phyloP scores from a whole-genome alignment of 64 coral and sea anemone species.

The Montipora cactus region DNA sequence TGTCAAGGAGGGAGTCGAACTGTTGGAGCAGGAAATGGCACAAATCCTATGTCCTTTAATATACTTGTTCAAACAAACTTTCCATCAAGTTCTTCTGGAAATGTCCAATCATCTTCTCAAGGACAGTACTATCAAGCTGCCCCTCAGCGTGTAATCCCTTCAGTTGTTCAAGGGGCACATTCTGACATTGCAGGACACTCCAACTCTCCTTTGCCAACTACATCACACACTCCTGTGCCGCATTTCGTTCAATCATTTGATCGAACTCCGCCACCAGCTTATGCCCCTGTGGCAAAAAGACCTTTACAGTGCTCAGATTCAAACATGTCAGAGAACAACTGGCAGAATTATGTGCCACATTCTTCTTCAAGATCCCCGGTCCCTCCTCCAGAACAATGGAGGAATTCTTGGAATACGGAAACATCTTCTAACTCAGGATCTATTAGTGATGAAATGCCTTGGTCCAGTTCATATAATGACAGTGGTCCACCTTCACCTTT shows the following conservation, averaged over 20 bases:
- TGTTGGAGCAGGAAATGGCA: slow-evolving; percentile 26
- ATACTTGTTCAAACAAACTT: slow-evolving; percentile 88
- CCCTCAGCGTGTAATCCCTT: slow-evolving; percentile 8
- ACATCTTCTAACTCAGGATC: slow-evolving; percentile 91
- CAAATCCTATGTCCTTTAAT: slow-evolving; percentile 93
- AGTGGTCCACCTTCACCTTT: slow-evolving; percentile 85
- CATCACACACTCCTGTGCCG: slow-evolving; percentile 53
- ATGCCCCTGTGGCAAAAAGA: slow-evolving; percentile 75
- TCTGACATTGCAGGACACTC: slow-evolving; percentile 26
- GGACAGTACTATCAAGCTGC: slow-evolving; percentile 45
- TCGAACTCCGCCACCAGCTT: slow-evolving; percentile 71
- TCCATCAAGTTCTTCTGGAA: slow-evolving; percentile 33
- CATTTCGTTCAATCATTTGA: slow-evolving; percentile 85
- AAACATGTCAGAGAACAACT: slow-evolving; percentile 37
- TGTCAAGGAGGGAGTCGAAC: background rate
- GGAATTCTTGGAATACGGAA: slow-evolving; percentile 94
- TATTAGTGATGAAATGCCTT: slow-evolving; percentile 91
- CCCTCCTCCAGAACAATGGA: slow-evolving; percentile 71
- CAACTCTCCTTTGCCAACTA: slow-evolving; percentile 37
- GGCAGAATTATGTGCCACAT: slow-evolving; percentile 26
- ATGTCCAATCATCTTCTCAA: background rate
- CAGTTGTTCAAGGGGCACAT: slow-evolving; percentile 37
- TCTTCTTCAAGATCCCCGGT: slow-evolving; percentile 47
- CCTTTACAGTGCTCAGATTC: slow-evolving; percentile 56
- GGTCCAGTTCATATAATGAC: slow-evolving; percentile 69